A percentile compares a stretch with the other conserved stretches of the same genome.
Conservation (phyloP, 2,797 vertebrate genomes). For the Sebastolobus alascanus region DNA sequence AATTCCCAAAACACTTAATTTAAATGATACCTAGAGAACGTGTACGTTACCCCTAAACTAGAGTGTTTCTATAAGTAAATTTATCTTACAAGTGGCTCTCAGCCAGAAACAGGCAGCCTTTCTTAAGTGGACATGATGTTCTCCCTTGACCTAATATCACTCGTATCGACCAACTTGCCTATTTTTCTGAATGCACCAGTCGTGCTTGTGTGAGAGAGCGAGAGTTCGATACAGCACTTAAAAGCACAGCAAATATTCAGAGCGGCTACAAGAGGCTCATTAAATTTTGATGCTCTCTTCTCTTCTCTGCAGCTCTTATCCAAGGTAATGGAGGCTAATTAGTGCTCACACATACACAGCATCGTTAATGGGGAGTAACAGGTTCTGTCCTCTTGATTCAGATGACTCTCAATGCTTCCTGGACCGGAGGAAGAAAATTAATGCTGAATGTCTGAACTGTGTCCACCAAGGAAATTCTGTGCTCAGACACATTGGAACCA, state of each 20-base stretch:
- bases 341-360: conserved; percentile 72
- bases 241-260: conserved; percentile 71
- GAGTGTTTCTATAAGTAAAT: conserved; percentile 32
- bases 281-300: conserved; percentile 82
- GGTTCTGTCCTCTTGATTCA: conserved; percentile 67
- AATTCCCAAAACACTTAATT: background rate
- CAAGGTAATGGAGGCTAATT: conserved; percentile 84
- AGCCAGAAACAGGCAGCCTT: conserved; percentile 48
- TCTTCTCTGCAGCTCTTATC: conserved; percentile 82
- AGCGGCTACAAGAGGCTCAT: conserved; percentile 78
- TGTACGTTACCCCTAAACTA: background rate
- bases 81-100: conserved; percentile 37
- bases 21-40: background rate
- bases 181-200: conserved; percentile 52
- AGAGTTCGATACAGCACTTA: conserved; percentile 61
- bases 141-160: conserved; percentile 64
- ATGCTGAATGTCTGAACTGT: conserved; percentile 25
- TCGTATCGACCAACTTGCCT: conserved; percentile 48
- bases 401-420: conserved; percentile 59
- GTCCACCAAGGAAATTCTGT: conserved; percentile 33
- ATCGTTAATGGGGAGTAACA: conserved; percentile 67
- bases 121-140: conserved; percentile 64
- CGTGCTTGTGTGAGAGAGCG: conserved; percentile 4
- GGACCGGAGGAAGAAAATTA: conserved; percentile 21
- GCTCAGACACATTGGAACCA: conserved; percentile 8